Conservation (phyloP, 2,888 invertebrate species). For the Peribatodes rhomboidaria region DNA sequence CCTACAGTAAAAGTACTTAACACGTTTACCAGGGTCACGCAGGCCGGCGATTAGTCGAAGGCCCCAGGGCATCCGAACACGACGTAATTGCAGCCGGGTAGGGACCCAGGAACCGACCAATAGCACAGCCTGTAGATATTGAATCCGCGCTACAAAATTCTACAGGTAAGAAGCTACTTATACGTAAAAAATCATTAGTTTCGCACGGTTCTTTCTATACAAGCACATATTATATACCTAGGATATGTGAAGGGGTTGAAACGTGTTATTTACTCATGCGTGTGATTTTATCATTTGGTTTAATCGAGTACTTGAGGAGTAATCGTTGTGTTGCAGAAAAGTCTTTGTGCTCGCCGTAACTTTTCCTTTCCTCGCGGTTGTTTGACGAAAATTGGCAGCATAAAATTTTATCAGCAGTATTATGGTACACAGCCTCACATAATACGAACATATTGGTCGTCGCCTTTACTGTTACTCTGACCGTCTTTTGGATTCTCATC, state of each 20-base stretch:
- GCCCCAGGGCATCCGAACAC: slow-evolving; percentile 75
- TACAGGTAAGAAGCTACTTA: slow-evolving; percentile 34
- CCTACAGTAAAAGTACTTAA: slow-evolving; percentile 23
- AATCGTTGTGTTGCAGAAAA: background rate
- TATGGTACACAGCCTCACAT: too few relatives aligned
- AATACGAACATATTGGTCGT: too few relatives aligned
- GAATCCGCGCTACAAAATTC: slow-evolving; percentile 51
- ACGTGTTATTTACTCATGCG: background rate
- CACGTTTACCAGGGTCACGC: slow-evolving; percentile 13
- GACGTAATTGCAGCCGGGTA: slow-evolving; percentile 77
- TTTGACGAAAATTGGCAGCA: background rate
- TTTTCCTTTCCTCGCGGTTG: background rate
- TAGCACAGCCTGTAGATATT: slow-evolving; percentile 72
- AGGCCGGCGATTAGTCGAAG: slow-evolving; percentile 67
- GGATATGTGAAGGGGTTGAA: background rate
- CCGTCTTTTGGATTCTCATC: too few relatives aligned
- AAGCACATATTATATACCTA: background rate
- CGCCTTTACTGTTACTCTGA: background rate
- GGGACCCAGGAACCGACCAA: slow-evolving; percentile 77
- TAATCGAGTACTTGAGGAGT: slow-evolving; percentile 1
- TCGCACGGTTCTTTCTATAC: background rate
- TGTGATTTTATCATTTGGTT: slow-evolving; percentile 2
- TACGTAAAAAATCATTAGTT: slow-evolving; percentile 33
- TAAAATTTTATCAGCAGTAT: too few relatives aligned
- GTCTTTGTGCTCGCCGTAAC: background rate